These are phyloP conservation scores for Lacanobia wlatinum DNA, from an alignment of 2,888 invertebrate genomes.

Conservation along the genomic window DNA sequence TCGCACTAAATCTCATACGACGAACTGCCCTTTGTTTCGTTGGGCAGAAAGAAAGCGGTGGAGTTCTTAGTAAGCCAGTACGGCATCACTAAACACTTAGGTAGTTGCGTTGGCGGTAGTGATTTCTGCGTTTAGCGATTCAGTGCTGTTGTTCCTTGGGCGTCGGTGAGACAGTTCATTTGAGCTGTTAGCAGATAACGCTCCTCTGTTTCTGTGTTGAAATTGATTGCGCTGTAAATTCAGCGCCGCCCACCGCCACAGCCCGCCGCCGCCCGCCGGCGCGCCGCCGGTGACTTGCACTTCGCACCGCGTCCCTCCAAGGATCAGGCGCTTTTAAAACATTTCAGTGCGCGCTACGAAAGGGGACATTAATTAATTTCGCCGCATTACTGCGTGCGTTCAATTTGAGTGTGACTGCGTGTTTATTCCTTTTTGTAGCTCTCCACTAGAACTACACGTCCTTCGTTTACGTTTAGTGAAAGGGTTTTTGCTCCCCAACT, in stretches of 20 bases:
- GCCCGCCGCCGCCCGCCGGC: conserved; percentile 39
- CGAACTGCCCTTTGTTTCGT: conserved; percentile 71
- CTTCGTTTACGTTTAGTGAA: conserved; percentile 53
- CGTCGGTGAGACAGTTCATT: conserved; percentile 83
- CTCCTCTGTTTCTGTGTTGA: conserved; percentile 80
- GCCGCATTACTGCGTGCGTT: conserved; percentile 79
- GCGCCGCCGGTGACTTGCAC: conserved; percentile 85
- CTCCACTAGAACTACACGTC: conserved; percentile 49
- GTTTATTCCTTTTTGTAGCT: conserved; percentile 73
- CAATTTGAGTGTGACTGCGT: conserved; percentile 80
- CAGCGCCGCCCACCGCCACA: conserved; percentile 60
- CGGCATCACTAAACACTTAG: conserved; percentile 62
- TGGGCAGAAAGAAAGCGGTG: conserved; percentile 65
- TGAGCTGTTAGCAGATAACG: conserved; percentile 86
- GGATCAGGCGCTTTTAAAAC: conserved; percentile 81
- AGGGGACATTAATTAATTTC: conserved; percentile 88
- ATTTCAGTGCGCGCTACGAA: conserved; percentile 77
- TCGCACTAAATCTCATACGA: conserved; percentile 72
- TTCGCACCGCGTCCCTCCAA: conserved; percentile 72
- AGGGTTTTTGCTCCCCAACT: conserved; percentile 57
- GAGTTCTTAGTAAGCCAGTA: conserved; percentile 45
- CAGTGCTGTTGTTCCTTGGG: conserved; percentile 71
- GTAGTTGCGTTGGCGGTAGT: conserved; percentile 57
- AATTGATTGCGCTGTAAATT: conserved; percentile 88
- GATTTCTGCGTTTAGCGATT: conserved; percentile 71